phyloP scores from a whole-genome alignment of 2,113 vertebrate species.

The Andinoacara biseriatus region DNA sequence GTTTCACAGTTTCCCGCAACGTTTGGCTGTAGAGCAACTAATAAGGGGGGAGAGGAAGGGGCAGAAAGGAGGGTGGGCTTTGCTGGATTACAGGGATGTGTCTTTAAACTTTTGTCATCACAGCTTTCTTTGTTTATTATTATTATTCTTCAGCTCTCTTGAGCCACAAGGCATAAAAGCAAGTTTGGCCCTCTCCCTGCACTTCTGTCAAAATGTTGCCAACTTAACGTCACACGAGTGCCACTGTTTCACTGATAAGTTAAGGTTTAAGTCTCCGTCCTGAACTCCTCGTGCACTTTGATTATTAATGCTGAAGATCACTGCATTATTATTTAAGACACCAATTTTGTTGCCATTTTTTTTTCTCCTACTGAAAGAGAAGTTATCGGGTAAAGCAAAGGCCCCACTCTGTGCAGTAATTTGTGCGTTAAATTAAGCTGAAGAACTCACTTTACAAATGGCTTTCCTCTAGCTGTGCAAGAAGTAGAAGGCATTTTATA shows the following conservation, averaged over 20 bases:
- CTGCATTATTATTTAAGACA: not conserved
- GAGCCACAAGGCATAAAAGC: not conserved
- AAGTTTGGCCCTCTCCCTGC: not conserved
- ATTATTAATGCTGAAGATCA: not conserved
- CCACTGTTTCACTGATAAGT: not conserved
- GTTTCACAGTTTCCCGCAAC: constrained; percentile 14
- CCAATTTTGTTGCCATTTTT: not conserved
- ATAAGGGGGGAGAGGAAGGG: not conserved
- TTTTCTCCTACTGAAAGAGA: not conserved
- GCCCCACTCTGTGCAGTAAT: not conserved
- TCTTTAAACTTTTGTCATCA: constrained; percentile 4
- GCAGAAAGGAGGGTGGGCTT: not conserved
- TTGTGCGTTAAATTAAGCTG: constrained; percentile 20
- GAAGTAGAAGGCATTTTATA: constrained; percentile 46
- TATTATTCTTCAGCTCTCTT: not conserved
- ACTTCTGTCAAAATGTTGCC: not conserved
- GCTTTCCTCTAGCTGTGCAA: constrained; percentile 17
- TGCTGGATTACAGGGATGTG: not conserved
- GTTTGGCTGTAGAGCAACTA: not conserved
- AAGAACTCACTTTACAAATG: constrained; percentile 38
- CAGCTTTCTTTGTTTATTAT: not conserved
- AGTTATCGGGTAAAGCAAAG: not conserved
- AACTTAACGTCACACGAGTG: not conserved
- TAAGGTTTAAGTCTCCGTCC: not conserved
- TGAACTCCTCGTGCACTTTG: not conserved